Conservation (phyloP, 2,113 vertebrate species). For the Thermophis baileyi region DNA sequence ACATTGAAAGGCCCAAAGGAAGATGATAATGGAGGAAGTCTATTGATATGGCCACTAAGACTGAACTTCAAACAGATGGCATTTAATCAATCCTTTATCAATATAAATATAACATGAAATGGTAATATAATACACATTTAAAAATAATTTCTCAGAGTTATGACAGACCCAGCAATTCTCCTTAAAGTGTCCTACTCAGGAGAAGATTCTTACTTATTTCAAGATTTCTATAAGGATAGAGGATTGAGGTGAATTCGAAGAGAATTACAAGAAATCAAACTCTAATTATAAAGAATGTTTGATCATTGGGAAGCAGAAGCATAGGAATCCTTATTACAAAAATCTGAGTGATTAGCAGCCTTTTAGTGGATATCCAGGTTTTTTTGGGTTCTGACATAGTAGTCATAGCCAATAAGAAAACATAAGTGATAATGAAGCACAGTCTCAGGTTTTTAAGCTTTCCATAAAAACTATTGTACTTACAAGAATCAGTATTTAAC, state of each 20-base stretch:
- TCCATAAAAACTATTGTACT: background rate
- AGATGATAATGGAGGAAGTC: background rate
- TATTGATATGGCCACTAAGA: background rate
- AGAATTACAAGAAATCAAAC: background rate
- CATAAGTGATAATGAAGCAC: background rate
- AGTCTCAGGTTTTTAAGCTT: background rate
- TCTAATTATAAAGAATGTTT: background rate
- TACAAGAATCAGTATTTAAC: background rate
- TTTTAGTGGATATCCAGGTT: background rate
- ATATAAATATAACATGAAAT: background rate
- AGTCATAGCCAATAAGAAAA: background rate
- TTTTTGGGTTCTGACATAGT: background rate
- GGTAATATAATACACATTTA: background rate
- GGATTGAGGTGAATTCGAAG: background rate
- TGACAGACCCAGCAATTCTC: background rate
- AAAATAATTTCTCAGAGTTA: background rate
- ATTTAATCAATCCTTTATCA: background rate
- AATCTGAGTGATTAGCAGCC: background rate
- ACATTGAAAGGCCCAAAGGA: background rate
- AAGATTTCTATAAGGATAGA: background rate
- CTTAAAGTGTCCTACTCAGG: background rate
- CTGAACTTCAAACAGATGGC: background rate
- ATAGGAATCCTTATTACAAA: background rate
- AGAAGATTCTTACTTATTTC: background rate
- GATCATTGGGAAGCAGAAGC: background rate